These are phyloP conservation scores for Conistra vaccinii DNA, from an alignment of 2,888 invertebrate genomes.

Conservation along the genomic window DNA sequence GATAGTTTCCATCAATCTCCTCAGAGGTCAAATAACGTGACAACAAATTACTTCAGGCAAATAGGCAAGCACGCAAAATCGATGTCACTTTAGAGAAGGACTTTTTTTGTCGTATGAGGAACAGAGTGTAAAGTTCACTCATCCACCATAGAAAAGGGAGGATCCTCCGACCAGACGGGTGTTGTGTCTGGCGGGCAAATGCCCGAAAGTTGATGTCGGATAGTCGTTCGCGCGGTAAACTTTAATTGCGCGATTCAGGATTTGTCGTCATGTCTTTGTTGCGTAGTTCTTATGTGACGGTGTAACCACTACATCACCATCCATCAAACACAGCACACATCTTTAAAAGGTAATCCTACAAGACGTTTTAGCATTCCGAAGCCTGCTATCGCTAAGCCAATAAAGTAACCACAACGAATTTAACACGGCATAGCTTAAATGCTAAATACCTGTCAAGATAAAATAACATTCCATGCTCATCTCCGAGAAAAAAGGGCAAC, in stretches of 20 bases:
- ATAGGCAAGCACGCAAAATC: slow-evolving; percentile 8
- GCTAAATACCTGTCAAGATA: slow-evolving; percentile 62
- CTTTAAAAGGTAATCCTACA: slow-evolving; percentile 11
- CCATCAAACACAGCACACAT: slow-evolving; percentile 17
- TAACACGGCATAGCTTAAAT: slow-evolving; percentile 49
- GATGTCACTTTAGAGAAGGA: no score
- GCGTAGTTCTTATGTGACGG: no score
- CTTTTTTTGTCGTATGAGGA: no score
- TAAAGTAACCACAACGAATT: slow-evolving; percentile 45
- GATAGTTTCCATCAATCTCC: neutral
- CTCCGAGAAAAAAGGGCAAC: slow-evolving; percentile 36
- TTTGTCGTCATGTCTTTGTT: no score
- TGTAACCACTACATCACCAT: no score
- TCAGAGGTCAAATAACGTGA: neutral
- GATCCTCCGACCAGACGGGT: no score
- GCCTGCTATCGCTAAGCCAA: slow-evolving; percentile 26
- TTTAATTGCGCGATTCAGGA: no score
- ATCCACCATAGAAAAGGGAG: no score
- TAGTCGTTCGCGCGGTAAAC: no score
- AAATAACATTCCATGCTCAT: slow-evolving; percentile 54
- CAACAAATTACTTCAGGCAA: neutral
- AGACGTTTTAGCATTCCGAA: slow-evolving; percentile 12
- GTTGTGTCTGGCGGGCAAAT: no score
- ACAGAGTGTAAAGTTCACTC: no score
- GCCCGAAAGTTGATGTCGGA: no score